Conservation (phyloP, 2,888 invertebrate genomes). For the Drosophila testacea region DNA sequence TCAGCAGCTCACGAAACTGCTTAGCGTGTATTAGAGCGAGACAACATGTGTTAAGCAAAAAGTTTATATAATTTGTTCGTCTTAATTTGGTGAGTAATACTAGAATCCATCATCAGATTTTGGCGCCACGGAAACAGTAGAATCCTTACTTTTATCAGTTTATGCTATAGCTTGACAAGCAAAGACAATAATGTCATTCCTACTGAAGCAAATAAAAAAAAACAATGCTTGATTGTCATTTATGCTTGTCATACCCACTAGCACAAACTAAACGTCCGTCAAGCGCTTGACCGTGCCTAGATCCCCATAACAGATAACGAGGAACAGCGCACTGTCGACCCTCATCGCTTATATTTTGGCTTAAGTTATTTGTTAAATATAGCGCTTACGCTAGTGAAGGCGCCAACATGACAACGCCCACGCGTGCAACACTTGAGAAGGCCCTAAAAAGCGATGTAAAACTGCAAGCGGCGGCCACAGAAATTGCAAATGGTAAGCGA, state of each 20-base stretch:
- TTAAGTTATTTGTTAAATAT: slow-evolving; percentile 61
- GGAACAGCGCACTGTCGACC: slow-evolving; percentile 26
- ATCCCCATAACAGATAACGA: slow-evolving; percentile 36
- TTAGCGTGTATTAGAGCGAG: too few species aligned
- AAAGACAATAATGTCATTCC: background rate
- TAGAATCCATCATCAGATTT: too few species aligned
- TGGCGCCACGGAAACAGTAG: too few species aligned
- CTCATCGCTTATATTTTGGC: slow-evolving; percentile 37
- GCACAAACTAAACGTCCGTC: background rate
- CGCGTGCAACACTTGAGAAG: slow-evolving; percentile 67
- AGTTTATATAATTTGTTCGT: too few species aligned
- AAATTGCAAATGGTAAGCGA: slow-evolving; percentile 76
- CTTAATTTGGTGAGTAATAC: too few species aligned
- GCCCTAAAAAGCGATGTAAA: slow-evolving; percentile 78
- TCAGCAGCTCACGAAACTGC: too few species aligned
- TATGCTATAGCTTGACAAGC: background rate
- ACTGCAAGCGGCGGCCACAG: slow-evolving; percentile 63
- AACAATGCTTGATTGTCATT: background rate
- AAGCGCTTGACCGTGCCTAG: slow-evolving; percentile 9
- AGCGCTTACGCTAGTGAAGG: slow-evolving; percentile 57
- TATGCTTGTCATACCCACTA: background rate
- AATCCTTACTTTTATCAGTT: background rate
- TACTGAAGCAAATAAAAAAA: background rate
- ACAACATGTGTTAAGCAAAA: too few species aligned
- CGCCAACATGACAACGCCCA: slow-evolving; percentile 68